Conservation (phyloP, 2,797 vertebrate species). For the Parauchenoglanis ngamensis region DNA sequence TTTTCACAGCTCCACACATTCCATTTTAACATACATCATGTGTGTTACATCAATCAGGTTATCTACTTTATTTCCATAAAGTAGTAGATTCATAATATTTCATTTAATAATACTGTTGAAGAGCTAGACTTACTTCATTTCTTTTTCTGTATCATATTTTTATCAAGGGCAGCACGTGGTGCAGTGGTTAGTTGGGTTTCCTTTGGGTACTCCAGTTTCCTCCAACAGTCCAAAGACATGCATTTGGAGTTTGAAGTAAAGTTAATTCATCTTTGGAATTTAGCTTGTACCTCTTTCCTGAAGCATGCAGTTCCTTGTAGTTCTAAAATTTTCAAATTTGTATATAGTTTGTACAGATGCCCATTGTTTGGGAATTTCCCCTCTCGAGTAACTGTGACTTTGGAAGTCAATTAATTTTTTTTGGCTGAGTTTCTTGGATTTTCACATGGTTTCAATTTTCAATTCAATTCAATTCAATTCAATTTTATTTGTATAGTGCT, state of each 20-base stretch:
- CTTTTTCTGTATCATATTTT: neutral
- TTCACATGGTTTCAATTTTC: neutral
- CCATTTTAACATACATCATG: neutral
- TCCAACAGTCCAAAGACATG: too few relatives aligned
- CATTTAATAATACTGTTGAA: neutral
- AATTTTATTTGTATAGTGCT: too few relatives aligned
- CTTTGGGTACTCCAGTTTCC: too few relatives aligned
- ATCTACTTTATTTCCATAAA: neutral
- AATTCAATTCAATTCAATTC: too few relatives aligned
- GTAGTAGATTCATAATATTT: too few relatives aligned
- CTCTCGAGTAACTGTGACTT: neutral
- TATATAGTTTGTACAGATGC: neutral
- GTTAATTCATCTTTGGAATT: neutral
- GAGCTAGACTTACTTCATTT: neutral
- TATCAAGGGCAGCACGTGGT: too few relatives aligned
- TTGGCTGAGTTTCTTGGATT: neutral
- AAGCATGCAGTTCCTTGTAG: neutral
- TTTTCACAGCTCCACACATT: neutral
- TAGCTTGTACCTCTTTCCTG: neutral
- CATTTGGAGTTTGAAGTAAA: neutral
- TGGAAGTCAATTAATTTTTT: neutral
- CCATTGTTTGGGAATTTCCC: neutral
- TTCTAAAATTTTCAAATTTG: neutral
- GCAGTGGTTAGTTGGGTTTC: too few relatives aligned
- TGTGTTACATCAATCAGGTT: neutral